phyloP scores from a whole-genome alignment of 2,113 vertebrate species.

The Naja naja region DNA sequence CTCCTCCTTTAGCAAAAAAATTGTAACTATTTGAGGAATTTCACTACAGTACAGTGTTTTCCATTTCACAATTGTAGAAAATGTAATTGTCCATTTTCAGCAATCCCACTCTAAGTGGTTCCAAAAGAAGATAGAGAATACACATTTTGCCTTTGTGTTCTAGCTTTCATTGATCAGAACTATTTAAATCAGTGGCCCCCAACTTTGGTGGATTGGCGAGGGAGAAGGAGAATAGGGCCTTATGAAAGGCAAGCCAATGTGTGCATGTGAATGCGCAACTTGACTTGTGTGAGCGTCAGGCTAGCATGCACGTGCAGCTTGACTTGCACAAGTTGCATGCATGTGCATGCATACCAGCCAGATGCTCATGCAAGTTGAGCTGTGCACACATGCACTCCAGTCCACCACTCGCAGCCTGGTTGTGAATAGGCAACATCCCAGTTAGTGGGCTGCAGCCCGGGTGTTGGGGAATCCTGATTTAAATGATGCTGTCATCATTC shows the following conservation, averaged over 20 bases:
- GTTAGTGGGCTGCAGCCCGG: background rate
- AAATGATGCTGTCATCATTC: background rate
- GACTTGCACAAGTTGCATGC: background rate
- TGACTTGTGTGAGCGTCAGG: background rate
- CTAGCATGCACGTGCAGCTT: background rate
- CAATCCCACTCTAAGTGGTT: background rate
- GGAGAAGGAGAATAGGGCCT: background rate
- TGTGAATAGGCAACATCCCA: background rate
- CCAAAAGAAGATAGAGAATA: background rate
- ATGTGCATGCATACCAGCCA: background rate
- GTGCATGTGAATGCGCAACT: background rate
- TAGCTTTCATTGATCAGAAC: background rate
- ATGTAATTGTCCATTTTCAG: background rate
- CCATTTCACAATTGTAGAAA: background rate
- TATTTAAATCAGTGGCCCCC: background rate
- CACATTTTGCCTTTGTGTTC: background rate
- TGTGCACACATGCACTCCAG: background rate
- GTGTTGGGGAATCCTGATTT: background rate
- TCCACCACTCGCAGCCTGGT: background rate
- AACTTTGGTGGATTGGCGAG: background rate
- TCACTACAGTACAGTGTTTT: background rate
- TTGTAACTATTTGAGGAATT: background rate
- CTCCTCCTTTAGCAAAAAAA: background rate
- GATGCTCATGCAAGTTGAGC: background rate
- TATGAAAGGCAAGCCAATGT: accelerated